Percentiles rank a stretch among this genome's conserved stretches.
Evolutionary conservation across 2,113 vertebrate genomes (phyloP).

Genomic region (Sterrhoptilus dennistouni): DNA sequence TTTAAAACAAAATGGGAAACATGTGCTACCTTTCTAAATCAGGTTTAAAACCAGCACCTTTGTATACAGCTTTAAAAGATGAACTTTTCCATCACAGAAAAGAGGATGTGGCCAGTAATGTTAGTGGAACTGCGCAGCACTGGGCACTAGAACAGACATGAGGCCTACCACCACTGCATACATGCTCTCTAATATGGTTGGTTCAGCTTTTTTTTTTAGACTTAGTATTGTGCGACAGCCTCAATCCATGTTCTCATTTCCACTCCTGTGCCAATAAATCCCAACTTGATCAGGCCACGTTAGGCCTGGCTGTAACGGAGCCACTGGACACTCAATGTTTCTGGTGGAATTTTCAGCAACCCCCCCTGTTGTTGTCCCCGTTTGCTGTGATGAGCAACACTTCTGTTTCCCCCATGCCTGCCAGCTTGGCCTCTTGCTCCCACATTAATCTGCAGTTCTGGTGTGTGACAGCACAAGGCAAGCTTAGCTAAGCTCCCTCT

Average conservation of each 20-base stretch:
- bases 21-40: not conserved
- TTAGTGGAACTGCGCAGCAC: not conserved
- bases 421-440: not conserved
- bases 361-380: not conserved
- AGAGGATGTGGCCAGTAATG: not conserved
- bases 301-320: not conserved
- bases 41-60: not conserved
- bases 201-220: not conserved
- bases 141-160: not conserved
- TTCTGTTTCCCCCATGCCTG: not conserved
- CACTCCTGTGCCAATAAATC: not conserved
- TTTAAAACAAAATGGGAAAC: not conserved
- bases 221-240: not conserved
- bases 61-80: not conserved
- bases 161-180: not conserved
- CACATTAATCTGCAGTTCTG: not conserved
- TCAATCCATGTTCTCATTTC: not conserved
- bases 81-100: not conserved
- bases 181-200: not conserved
- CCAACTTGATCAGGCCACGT: fast-evolving
- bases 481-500: not conserved
- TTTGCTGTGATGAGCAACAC: not conserved
- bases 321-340: fast-evolving
- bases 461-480: not conserved
- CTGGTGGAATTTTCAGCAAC: not conserved